Evolutionary conservation across 2,888 invertebrate genomes (phyloP), one percentile per base, ranked within the genome.

Genomic region (Cacoxenus indagator): DNA sequence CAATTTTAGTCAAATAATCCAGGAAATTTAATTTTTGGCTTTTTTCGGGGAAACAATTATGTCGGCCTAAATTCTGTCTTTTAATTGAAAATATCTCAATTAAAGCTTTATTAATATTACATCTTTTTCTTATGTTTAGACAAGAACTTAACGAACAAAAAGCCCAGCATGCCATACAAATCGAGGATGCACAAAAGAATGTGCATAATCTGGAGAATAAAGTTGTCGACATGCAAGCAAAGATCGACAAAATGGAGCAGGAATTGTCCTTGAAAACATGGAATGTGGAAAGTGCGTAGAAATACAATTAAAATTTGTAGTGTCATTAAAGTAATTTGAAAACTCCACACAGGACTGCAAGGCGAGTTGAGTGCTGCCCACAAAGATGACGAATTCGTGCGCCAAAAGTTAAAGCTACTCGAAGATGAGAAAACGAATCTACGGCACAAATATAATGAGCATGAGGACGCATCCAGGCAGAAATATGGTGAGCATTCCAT

Each of bases 361-460:
- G 83, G 86, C 0, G 88, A 88, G 77, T 75, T 88, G 26, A 76
- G 75, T 68, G 86, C 88, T 43, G 87, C 87, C 27, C 86, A 87
- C 57, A 86, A 84, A 69, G 88, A 88, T 73, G 87, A 88, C 75
- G 86, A 88, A 66, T 88, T 83, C 74, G 87, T 88, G 68, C 84
- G 88, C 24, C 84, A 84, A 67, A 86, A 85, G 73, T 78, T 88
- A 4, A 87, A 85, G 70, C 73, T 84, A 43, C 78, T 88, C n/a
- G 88, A 88, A 75, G 85, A 86, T 51, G 88, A 88, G 68, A 85
- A 88, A 72, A 76, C 84, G 2, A 75, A 72, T 67, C 72, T 87
- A 67, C 84, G 87, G 59, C 85, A 87, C 75, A 86, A 85, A 70
- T 85, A 79, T 70, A 81, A 78, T 75, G 87, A 88, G 71, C 83